Percentiles rank a stretch among this genome's conserved stretches.
Evolutionary conservation across 2,113 vertebrate species (phyloP).

Genomic region (Labeo catla): DNA sequence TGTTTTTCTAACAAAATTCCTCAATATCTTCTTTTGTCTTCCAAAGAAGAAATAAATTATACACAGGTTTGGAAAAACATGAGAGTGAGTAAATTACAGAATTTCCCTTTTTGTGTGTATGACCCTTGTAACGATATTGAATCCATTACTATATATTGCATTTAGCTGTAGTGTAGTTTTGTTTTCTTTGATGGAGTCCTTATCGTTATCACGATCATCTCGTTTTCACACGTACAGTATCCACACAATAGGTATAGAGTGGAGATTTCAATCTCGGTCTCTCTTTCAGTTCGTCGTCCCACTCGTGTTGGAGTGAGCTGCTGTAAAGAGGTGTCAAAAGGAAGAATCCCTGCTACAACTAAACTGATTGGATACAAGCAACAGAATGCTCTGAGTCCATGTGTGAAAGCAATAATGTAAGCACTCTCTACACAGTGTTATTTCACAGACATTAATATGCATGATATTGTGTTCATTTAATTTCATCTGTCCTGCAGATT

Average conservation of each 20-base stretch:
- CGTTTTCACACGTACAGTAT: constrained; percentile 11
- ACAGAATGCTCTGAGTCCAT: constrained; percentile 52
- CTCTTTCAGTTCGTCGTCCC: constrained; percentile 45
- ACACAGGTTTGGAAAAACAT: background rate
- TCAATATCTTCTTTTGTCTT: background rate
- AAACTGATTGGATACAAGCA: constrained; percentile 45
- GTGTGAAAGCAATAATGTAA: constrained; percentile 58
- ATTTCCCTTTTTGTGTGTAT: background rate
- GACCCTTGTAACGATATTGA: background rate
- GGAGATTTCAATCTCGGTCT: constrained; percentile 1
- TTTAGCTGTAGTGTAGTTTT: background rate
- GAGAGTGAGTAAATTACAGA: background rate
- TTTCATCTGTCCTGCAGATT: constrained; percentile 37
- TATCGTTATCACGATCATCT: background rate
- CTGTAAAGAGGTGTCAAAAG: constrained; percentile 51
- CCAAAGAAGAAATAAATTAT: background rate
- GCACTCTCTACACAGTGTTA: background rate
- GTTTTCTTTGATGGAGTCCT: background rate
- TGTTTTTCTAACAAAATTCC: background rate
- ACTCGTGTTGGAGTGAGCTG: constrained; percentile 48
- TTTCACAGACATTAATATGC: background rate
- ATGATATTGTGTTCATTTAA: background rate
- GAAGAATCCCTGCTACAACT: constrained; percentile 2
- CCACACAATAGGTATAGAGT: background rate
- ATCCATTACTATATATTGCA: background rate